Base-by-base conservation (phyloP, 1,140 invertebrate genomes). In the Geopemphigus sp. region DNA sequence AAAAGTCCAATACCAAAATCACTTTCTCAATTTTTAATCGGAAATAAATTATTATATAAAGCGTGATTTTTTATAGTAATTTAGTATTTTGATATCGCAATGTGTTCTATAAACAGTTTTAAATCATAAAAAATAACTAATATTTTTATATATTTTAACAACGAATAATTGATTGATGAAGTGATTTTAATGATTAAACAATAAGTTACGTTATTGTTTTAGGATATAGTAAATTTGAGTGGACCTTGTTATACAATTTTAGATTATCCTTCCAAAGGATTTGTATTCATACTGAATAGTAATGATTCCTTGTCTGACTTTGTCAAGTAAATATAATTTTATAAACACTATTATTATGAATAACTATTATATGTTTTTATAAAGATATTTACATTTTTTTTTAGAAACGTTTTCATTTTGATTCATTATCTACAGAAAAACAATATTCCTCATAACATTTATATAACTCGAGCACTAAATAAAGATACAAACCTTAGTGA, bases 391-490 rank as follows among this genome's bases (percentile, higher is more conserved):
- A n/a, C n/a, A n/a, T 24, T 80, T 24, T 53, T 14, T 82, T 81
- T 45, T 59, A 81, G 86, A 84, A 81, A 84, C 85, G 82, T 90
- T 82, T 83, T 84, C 81, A 86, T 84, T 82, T 82, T 92, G 15
- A 83, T 89, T 1, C 82, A 87, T 24, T 88, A 86, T 83, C 85
- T 92, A 6, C 84, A 89, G 80, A 82, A 87, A 39, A 87, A 88
- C 24, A 85, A 89, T 70, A 87, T 92, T 61, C 87, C 91, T 14
- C 90, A 93, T 83, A 93, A 93, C 85, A 83, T 93, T 54, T 90
- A 89, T 68, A 87, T 92, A 22, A 92, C 90, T 17, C 84, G 89
- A 84, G 82, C 82, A 64, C n/a, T 81, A 47, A 17, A 47, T 53
- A 82, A 82, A 56, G 70, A 83, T 11, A 8, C 50, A n/a, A 73